Evolutionary conservation across 2,797 vertebrate species (phyloP).

Genomic region (Garrulus glandarius): DNA sequence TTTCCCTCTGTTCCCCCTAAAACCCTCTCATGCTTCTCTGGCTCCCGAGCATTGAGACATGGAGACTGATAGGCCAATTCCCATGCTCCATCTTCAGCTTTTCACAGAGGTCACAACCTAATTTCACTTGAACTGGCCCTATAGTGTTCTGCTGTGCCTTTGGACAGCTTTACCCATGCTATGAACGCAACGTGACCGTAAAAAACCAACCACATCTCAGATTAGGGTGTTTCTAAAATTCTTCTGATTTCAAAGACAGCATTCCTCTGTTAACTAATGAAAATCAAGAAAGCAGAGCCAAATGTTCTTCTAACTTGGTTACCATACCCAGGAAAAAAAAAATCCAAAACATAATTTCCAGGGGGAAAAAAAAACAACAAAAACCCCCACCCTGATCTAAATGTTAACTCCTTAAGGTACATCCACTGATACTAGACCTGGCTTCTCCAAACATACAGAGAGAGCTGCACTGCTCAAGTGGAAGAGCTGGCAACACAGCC

Average conservation of each 20-base stretch:
- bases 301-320: background rate
- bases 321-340: background rate
- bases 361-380: background rate
- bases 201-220: background rate
- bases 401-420: background rate
- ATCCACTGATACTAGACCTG: background rate
- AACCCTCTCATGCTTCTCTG: background rate
- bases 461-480: background rate
- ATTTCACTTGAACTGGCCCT: background rate
- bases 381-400: rapidly evolving
- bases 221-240: background rate
- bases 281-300: background rate
- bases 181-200: rapidly evolving
- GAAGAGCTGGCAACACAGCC: background rate
- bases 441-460: background rate
- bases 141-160: background rate
- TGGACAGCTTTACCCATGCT: background rate
- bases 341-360: background rate
- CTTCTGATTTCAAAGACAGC: background rate
- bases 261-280: background rate
- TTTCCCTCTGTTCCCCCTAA: background rate
- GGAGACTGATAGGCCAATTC: background rate
- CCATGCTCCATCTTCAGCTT: background rate
- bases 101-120: background rate
- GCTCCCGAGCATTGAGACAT: background rate